Evolutionary conservation across 2,113 vertebrate species (phyloP), one percentile per base, ranked within the genome.

Genomic region (Antennarius striatus): DNA sequence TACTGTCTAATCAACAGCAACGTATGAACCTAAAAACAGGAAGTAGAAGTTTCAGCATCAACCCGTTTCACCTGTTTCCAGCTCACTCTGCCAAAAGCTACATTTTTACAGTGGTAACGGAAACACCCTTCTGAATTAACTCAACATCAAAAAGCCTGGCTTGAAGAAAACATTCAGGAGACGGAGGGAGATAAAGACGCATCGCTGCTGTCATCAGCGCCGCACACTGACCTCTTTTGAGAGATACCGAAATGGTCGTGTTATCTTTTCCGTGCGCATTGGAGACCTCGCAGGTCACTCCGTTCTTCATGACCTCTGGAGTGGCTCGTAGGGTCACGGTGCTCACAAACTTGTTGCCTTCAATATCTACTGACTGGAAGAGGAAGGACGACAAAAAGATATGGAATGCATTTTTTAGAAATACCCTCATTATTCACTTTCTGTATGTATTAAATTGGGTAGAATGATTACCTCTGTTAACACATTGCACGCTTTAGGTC

Each of bases 341-440:
- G 89, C 94, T 94, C 77, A 90, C 91, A 60, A 85, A 75, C 80
- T 79, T 93, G 83, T 88, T 91, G 10, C 78, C 88, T n/a, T 88
- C 54, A 40, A 91, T 10, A 29, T 51, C 49, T 40, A 92, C 17
- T 0, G 92, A 90, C 91, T 93, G 71, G 12, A 12, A 28, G 46
- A 50, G 10, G 3, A 30, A 49, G 29, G 4, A 28, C 0, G 5
- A 53, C n/a, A 67, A 47, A 40, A 10, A 52, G 16, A 74, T 14
- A 46, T 0, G 10, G 63, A 5, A 10, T 46, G 4, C 3, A 0
- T 49, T 54, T 54, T 57, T 53, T 1, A 65, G 13, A 56, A 11
- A 29, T 46, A 46, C n/a, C 15, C 1, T 5, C 32, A 36, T 36
- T 36, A 36, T 7, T 36, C 32, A 36, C 1, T 36, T 2, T 36